Conservation (phyloP, 2,797 vertebrate genomes). For the Diceros bicornis region DNA sequence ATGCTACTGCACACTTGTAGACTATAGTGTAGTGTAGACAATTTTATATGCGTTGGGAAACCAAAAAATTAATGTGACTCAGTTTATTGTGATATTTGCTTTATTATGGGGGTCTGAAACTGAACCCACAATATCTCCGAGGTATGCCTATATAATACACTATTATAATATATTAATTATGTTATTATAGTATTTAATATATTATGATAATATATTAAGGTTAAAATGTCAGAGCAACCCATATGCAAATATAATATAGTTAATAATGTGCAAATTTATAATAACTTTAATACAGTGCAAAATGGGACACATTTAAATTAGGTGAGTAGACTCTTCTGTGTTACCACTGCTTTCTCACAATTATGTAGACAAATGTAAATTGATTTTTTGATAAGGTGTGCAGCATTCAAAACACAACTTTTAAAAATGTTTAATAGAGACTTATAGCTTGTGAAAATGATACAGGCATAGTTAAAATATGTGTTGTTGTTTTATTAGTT, state of each 20-base stretch:
- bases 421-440: background rate
- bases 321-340: background rate
- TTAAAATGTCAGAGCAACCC: background rate
- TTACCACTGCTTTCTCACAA: background rate
- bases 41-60: too few relatives aligned
- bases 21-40: too few relatives aligned
- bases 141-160: background rate
- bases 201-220: conserved; percentile 21
- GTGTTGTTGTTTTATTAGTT: conserved; percentile 23
- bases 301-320: background rate
- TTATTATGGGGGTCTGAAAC: too few relatives aligned
- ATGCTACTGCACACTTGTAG: too few relatives aligned
- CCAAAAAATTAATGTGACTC: too few relatives aligned
- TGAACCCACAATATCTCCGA: too few relatives aligned
- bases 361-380: conserved; percentile 23
- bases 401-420: conserved; percentile 15
- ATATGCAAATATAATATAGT: background rate
- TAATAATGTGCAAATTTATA: background rate
- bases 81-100: too few relatives aligned
- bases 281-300: background rate
- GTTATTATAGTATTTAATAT: background rate
- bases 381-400: background rate
- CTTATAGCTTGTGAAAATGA: background rate
- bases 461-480: background rate
- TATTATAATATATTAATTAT: background rate